phyloP scores from a whole-genome alignment of 2,113 vertebrate genomes.

The Clinocottus analis region DNA sequence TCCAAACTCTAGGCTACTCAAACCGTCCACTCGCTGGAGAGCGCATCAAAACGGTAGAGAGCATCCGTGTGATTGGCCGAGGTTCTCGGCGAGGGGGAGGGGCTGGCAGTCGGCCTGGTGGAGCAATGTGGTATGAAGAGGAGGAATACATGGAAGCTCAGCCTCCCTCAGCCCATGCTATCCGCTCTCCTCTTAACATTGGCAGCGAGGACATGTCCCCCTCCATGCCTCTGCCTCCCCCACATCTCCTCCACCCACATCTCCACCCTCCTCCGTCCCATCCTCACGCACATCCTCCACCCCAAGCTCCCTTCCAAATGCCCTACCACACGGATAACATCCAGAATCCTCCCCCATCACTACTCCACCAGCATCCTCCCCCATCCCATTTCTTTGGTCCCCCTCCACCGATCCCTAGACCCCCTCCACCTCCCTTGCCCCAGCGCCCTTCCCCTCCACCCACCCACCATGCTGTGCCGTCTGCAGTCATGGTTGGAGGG shows the following conservation, averaged over 20 bases:
- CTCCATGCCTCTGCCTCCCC: constrained; percentile 64
- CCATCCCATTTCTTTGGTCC: constrained; percentile 65
- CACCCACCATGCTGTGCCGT: constrained; percentile 58
- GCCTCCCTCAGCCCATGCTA: constrained; percentile 52
- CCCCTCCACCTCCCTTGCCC: constrained; percentile 72
- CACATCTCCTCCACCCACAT: constrained; percentile 70
- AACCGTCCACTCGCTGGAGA: constrained; percentile 88
- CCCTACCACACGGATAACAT: constrained; percentile 73
- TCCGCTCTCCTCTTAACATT: constrained; percentile 79
- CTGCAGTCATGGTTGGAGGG: constrained; percentile 83
- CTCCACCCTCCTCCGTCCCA: constrained; percentile 72
- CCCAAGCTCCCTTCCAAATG: constrained; percentile 70
- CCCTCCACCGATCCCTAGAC: constrained; percentile 69
- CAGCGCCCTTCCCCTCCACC: constrained; percentile 66
- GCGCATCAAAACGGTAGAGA: constrained; percentile 96
- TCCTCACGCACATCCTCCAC: constrained; percentile 71
- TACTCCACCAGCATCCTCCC: constrained; percentile 70
- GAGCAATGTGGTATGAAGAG: constrained; percentile 82
- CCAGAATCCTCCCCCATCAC: constrained; percentile 68
- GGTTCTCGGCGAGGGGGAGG: constrained; percentile 85
- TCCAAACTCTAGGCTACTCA: constrained; percentile 89
- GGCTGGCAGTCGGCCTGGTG: constrained; percentile 63
- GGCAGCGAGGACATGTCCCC: constrained; percentile 62
- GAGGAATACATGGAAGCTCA: constrained; percentile 82
- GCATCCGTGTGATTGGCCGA: constrained; percentile 90